Conservation (phyloP, 2,113 vertebrate species). For the Macaca mulatta region DNA sequence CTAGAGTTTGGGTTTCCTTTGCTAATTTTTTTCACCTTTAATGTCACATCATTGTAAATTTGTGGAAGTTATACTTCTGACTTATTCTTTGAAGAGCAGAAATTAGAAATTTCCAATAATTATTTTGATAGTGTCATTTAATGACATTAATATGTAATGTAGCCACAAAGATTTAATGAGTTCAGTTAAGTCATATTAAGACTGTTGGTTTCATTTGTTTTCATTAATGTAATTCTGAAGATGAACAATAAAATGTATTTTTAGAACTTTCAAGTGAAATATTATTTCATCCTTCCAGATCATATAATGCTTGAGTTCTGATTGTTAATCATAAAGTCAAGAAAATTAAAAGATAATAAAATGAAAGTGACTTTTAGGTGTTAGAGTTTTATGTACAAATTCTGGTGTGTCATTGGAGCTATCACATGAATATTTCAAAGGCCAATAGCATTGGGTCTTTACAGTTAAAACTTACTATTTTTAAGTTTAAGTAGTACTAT, state of each 20-base stretch:
- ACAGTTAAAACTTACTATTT: background rate
- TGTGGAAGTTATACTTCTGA: background rate
- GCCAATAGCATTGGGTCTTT: background rate
- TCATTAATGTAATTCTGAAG: background rate
- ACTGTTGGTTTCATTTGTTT: background rate
- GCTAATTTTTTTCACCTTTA: background rate
- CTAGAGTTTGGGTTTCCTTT: background rate
- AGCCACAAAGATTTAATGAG: background rate
- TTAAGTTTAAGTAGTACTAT: background rate
- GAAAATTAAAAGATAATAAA: background rate
- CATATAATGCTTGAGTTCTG: background rate
- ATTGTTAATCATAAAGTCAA: background rate
- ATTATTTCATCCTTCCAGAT: background rate
- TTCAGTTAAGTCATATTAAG: background rate
- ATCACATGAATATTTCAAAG: background rate
- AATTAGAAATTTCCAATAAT: background rate
- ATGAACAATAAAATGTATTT: background rate
- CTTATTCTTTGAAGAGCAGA: background rate
- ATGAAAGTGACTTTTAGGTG: background rate
- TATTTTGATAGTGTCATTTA: background rate
- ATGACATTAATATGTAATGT: background rate
- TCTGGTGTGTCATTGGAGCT: background rate
- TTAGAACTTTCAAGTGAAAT: constrained; percentile 2
- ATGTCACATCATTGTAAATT: background rate
- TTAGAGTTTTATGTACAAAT: background rate